Conservation (phyloP, 1,140 invertebrate genomes). For the Pinna nobilis region DNA sequence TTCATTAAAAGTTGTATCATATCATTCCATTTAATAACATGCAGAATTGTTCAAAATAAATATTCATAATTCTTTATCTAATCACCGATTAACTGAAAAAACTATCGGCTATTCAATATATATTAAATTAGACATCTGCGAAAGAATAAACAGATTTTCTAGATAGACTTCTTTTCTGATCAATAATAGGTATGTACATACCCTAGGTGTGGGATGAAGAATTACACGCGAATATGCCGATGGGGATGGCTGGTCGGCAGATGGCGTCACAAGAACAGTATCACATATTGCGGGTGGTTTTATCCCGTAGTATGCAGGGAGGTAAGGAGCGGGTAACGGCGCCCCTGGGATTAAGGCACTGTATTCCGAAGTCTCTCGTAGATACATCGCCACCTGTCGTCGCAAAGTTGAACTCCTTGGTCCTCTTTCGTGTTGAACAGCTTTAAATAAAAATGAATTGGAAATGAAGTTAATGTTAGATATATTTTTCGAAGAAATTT, state of each 20-base stretch:
- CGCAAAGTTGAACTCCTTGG: constrained; percentile 93
- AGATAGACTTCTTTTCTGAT: neutral
- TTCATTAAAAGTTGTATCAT: neutral
- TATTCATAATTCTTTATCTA: neutral
- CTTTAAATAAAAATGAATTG: constrained; percentile 79
- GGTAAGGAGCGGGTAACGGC: constrained; percentile 52
- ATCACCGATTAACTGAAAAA: neutral
- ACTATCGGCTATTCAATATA: neutral
- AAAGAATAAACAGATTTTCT: neutral
- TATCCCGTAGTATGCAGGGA: constrained; percentile 50
- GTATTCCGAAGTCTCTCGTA: constrained; percentile 70
- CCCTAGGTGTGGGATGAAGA: constrained; percentile 66
- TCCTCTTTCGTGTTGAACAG: constrained; percentile 98
- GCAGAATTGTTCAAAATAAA: neutral
- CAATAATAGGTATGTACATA: constrained; percentile 20
- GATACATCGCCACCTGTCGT: constrained; percentile 88
- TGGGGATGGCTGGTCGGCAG: neutral
- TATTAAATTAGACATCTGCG: neutral
- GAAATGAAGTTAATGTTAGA: neutral
- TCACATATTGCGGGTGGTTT: constrained; percentile 49
- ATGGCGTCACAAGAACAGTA: constrained; percentile 44
- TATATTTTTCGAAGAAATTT: neutral
- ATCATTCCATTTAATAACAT: neutral
- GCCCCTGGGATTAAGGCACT: constrained; percentile 37
- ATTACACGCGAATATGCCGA: constrained; percentile 45